phyloP scores from a whole-genome alignment of 1,140 invertebrate genomes.

The Lepidurus apus region DNA sequence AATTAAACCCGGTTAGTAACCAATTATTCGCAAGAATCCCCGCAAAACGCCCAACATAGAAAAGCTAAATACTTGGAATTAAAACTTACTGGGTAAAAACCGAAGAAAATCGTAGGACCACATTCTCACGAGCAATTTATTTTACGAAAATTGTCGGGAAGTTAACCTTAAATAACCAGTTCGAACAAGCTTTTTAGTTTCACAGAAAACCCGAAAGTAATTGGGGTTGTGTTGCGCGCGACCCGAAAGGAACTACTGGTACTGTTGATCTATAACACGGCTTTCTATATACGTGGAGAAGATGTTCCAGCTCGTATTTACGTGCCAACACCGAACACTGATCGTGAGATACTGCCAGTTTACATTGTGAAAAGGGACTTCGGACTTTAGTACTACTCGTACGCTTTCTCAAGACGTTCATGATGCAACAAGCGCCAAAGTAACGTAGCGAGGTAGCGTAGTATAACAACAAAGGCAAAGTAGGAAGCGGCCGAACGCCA shows the following conservation, averaged over 20 bases:
- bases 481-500: not conserved
- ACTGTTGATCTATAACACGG: not conserved
- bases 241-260: not conserved
- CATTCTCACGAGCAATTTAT: not conserved
- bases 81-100: not conserved
- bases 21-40: not conserved
- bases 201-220: not conserved
- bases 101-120: constrained; percentile 12
- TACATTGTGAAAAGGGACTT: not conserved
- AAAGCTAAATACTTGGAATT: not conserved
- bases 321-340: not conserved
- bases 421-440: constrained; percentile 1
- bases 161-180: not conserved
- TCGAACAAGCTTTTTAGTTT: not conserved
- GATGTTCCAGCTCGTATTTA: not conserved
- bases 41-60: not conserved
- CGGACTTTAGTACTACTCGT: not conserved
- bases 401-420: not conserved
- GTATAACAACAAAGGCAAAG: not conserved
- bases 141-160: not conserved
- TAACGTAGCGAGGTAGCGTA: not conserved
- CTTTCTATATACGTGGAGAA: not conserved
- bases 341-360: not conserved
- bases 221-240: not conserved
- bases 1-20: constrained; percentile 1